Base-by-base conservation (phyloP, 2,888 invertebrate species). In the Sceliomorpha sp. region DNA sequence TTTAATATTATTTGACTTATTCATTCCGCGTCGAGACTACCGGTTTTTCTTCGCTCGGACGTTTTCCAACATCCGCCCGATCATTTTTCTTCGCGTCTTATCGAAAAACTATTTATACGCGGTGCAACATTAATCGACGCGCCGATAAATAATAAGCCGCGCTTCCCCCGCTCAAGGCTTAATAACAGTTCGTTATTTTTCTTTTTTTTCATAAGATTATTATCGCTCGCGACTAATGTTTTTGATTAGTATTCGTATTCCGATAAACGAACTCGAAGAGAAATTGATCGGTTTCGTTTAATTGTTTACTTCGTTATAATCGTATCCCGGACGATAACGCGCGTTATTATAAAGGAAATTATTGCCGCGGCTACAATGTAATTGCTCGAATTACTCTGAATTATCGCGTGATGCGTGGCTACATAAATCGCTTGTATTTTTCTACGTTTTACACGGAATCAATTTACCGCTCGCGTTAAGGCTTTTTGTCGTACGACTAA, bases 1-100 rank as follows among this genome's bases (percentile, higher is more conserved):
- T 63, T 69, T 47, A 63, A 58, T 58, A 37, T 59, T 40, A 59
- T 63, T 58, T 63, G 69, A 69, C 58, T 69, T 63, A 63, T 69
- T 58, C 68, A 68, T 55, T 29, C 31, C 58, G 37, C 62, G 44
- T 9, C 34, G 42, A 14, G 45, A 50, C 60, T 44, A n/a, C n/a
- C 37, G 37, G 53, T 53, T 67, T 53, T 27, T 68, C 36, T 39
- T 63, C 40, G 45, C 31, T n/a, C n/a, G n/a, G n/a, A n/a, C 15
- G 26, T 40, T 32, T 20, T 42, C 45, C 48, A 32, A 59, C 42
- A 31, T 48, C 26, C 29, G n/a, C n/a, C n/a, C n/a, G n/a, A n/a
- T n/a, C n/a, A n/a, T n/a, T n/a, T n/a, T n/a, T n/a, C n/a, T n/a
- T n/a, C n/a, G n/a, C n/a, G n/a, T n/a, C n/a, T n/a, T n/a, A n/a